These are phyloP conservation scores for Columbina picui DNA, from an alignment of 2,113 vertebrate species.

Conservation along the genomic window DNA sequence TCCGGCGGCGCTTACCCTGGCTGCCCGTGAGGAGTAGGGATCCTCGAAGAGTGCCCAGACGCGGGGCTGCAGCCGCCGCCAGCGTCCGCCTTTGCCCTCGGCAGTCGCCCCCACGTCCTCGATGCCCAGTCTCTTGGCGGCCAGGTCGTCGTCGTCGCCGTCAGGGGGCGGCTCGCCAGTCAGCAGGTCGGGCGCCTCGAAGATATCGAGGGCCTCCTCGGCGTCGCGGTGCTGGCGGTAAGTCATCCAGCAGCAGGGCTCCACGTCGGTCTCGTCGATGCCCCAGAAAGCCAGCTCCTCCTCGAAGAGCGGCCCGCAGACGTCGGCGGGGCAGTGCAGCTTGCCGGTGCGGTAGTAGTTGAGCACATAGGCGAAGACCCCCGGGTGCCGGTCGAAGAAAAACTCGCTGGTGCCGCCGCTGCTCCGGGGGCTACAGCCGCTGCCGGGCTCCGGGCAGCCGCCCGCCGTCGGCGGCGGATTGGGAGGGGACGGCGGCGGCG, in stretches of 20 bases:
- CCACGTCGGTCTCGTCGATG: conserved; percentile 97
- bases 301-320: conserved; percentile 94
- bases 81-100: conserved; percentile 80
- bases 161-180: conserved; percentile 79
- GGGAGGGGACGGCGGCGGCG: conserved; percentile 77
- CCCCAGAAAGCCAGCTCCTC: conserved; percentile 96
- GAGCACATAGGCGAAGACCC: conserved; percentile 73
- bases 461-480: conserved; percentile 81
- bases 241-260: conserved; percentile 98
- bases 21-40: conserved; percentile 94
- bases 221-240: conserved; percentile 95
- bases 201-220: conserved; percentile 87
- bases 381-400: conserved; percentile 24
- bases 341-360: conserved; percentile 97
- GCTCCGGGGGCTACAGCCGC: conserved; percentile 79
- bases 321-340: conserved; percentile 94
- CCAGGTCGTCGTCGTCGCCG: conserved; percentile 77
- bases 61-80: conserved; percentile 90
- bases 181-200: conserved; percentile 70
- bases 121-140: conserved; percentile 84
- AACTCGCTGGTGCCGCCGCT: conserved; percentile 85
- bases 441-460: conserved; percentile 70
- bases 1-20: conserved; percentile 85
- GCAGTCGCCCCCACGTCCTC: conserved; percentile 66
- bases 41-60: conserved; percentile 96